These are phyloP conservation scores for Diuraphis noxia DNA, from an alignment of 1,140 invertebrate genomes.

Conservation along the genomic window DNA sequence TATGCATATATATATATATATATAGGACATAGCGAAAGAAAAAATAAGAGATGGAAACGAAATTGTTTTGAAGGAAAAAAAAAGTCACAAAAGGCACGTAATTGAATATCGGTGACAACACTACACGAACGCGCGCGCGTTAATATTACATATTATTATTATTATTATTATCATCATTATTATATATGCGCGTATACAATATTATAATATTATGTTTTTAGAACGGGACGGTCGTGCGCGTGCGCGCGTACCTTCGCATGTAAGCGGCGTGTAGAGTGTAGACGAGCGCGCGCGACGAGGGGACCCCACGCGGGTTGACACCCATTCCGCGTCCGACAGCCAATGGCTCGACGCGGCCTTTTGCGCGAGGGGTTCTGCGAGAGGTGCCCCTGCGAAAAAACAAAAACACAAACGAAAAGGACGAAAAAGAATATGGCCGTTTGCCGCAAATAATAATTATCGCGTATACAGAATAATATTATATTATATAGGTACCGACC, in stretches of 20 bases:
- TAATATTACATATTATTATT: not conserved
- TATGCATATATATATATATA: no score
- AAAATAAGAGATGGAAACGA: not conserved
- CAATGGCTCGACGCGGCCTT: conserved; percentile 38
- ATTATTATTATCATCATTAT: conserved; percentile 14
- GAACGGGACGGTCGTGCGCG: not conserved
- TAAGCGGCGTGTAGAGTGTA: not conserved
- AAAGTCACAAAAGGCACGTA: conserved; percentile 42
- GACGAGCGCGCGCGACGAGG: not conserved
- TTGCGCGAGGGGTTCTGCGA: conserved; percentile 32
- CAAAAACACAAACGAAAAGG: not conserved
- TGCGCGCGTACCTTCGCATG: not conserved
- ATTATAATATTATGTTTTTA: not conserved
- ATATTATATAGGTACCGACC: not conserved
- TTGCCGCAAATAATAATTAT: not conserved
- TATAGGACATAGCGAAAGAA: not conserved
- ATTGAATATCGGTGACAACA: conserved; percentile 37
- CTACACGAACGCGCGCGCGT: not conserved
- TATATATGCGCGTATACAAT: not conserved
- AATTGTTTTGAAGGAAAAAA: not conserved
- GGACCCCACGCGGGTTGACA: conserved; percentile 49
- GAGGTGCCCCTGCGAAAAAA: conserved; percentile 46
- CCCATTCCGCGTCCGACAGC: conserved; percentile 21
- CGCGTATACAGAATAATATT: not conserved
- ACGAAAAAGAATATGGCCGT: conserved; percentile 30